phyloP scores from a whole-genome alignment of 2,113 vertebrate genomes.

The Dasyurus viverrinus region DNA sequence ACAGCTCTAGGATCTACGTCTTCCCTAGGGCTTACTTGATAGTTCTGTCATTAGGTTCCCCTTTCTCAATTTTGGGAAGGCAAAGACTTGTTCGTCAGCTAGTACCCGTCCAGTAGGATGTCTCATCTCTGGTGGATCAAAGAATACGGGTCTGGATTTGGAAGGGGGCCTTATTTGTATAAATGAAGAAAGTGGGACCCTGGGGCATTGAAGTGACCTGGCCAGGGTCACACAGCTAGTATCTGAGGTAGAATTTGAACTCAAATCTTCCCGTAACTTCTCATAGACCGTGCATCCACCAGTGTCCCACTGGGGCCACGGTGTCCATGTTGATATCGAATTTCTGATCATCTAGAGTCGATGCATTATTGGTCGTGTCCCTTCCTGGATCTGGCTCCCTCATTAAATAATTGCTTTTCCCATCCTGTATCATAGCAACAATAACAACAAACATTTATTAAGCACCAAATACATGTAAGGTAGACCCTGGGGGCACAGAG shows the following conservation, averaged over 20 bases:
- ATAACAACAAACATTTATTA: conserved; percentile 4
- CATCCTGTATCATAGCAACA: neutral
- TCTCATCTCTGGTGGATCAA: neutral
- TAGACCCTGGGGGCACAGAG: neutral
- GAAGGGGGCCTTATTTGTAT: neutral
- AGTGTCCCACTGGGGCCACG: neutral
- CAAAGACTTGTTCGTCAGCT: neutral
- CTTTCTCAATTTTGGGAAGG: neutral
- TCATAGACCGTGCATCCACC: neutral
- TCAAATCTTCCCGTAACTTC: neutral
- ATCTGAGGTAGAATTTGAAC: neutral
- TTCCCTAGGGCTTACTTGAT: neutral
- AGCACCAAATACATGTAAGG: neutral
- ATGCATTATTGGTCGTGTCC: neutral
- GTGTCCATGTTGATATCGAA: neutral
- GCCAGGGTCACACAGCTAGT: too few species aligned
- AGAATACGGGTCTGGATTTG: neutral
- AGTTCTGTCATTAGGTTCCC: neutral
- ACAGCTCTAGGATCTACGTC: too few species aligned
- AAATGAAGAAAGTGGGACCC: neutral
- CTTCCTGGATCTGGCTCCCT: neutral
- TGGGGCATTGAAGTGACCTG: neutral
- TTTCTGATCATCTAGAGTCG: neutral
- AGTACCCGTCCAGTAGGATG: neutral
- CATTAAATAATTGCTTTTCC: neutral